Base-by-base conservation (phyloP, 2,888 invertebrate genomes). In the Heterodera filipjevi region DNA sequence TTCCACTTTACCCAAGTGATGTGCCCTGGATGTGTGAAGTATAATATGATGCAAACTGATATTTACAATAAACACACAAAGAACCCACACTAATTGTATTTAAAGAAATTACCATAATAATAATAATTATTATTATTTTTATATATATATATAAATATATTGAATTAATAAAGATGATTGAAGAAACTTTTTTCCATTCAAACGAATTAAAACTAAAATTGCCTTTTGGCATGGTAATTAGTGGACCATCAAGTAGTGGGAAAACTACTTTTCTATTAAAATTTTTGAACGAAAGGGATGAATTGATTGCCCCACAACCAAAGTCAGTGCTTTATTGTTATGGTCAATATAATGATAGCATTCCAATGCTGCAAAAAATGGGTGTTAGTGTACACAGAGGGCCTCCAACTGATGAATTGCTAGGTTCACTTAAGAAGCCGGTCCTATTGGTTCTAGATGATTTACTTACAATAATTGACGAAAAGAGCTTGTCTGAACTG, bases 371-470 rank as follows among this genome's bases (percentile, higher is more conserved):
- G 0, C 49, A 49, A 49, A 49, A 49, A 49, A 49, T 49, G 49
- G 49, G 49, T 1, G 8, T 49, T 49, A 12, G 49, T 19, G 46
- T 44, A 19, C n/a, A 72, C n/a, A 44, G 22, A 8, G 77, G 77
- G 1, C 49, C 78, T 5, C 77, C 77, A 3, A 27, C 14, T n/a
- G 77, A 66, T 14, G 78, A 78, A 44, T 27, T 35, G 2, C 14
- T 78, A 19, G 3, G 35, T 3, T 22, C 35, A 19, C 14, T 33
- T 16, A 35, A 75, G 2, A 64, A 39, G n/a, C 76, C 44, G 16
- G 22, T 77, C n/a, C 35, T 78, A 10, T 32, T 78, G 10, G 27
- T 78, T 8, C 32, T 78, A 8, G 79, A 79, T 32, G 79, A 79
- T 39, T 72, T 79, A 3, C 68, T 79, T 66, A 22, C 44, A n/a